These are phyloP conservation scores for Clarias magur DNA, from an alignment of 2,113 vertebrate genomes.

Conservation along the genomic window DNA sequence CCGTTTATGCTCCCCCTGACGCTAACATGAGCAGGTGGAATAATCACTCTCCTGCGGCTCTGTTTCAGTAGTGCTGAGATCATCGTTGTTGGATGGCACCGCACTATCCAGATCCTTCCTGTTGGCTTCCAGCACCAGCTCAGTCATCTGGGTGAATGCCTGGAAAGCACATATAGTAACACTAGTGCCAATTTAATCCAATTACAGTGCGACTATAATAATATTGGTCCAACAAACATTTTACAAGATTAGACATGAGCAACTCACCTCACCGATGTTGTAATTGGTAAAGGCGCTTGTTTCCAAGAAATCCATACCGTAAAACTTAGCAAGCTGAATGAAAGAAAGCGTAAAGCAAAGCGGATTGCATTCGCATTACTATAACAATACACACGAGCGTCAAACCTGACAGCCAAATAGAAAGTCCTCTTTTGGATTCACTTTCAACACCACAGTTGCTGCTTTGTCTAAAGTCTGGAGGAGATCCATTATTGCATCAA, in stretches of 20 bases:
- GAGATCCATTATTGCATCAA: too few species aligned
- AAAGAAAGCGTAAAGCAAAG: background rate
- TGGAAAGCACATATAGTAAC: conserved; percentile 54
- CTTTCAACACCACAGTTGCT: background rate
- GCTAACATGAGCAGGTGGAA: conserved; percentile 19
- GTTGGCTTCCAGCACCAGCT: conserved; percentile 90
- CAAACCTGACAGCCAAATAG: background rate
- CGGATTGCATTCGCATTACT: background rate
- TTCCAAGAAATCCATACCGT: conserved; percentile 97
- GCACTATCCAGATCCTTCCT: conserved; percentile 83
- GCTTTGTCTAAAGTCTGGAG: background rate
- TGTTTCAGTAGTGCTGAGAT: background rate
- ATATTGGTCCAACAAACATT: background rate
- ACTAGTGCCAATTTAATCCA: conserved; percentile 23
- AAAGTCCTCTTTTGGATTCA: background rate
- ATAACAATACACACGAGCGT: background rate
- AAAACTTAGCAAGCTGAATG: conserved; percentile 86
- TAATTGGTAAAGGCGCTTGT: conserved; percentile 96
- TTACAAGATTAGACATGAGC: background rate
- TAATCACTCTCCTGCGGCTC: conserved; percentile 8
- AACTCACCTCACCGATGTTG: conserved; percentile 89
- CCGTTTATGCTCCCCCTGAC: background rate
- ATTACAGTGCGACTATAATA: conserved; percentile 8
- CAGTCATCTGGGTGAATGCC: conserved; percentile 90
- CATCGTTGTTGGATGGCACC: background rate